phyloP scores from a whole-genome alignment of 2,797 vertebrate species.

The Sebastes kiyomatsui region DNA sequence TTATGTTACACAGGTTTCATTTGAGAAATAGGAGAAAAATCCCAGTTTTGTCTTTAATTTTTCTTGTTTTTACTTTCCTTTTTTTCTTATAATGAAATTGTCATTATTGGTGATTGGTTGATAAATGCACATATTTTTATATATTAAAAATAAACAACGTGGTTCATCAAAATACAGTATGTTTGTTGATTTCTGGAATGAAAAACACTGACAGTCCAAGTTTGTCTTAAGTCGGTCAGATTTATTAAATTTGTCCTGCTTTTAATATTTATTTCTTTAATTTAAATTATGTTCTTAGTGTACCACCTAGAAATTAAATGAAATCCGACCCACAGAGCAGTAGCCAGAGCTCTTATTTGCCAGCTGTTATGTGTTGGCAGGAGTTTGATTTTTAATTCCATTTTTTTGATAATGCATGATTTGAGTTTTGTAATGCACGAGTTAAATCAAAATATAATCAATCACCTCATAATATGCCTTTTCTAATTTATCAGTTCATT shows the following conservation, averaged over 20 bases:
- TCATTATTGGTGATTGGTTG: slow-evolving; percentile 16
- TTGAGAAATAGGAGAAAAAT: slow-evolving; percentile 15
- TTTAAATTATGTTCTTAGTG: neutral
- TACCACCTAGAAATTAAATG: neutral
- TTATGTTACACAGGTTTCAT: slow-evolving; percentile 17
- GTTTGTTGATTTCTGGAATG: slow-evolving; percentile 1
- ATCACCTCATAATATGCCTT: neutral
- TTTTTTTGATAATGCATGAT: neutral
- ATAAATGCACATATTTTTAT: slow-evolving; percentile 46
- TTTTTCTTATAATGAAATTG: slow-evolving; percentile 19
- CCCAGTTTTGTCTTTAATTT: slow-evolving; percentile 8
- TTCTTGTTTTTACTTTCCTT: neutral
- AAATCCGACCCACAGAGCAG: neutral
- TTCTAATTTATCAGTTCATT: neutral
- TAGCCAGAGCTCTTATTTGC: neutral
- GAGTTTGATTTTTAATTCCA: neutral
- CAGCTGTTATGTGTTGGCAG: neutral
- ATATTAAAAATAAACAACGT: slow-evolving; percentile 41
- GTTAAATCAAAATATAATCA: neutral
- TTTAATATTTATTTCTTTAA: neutral
- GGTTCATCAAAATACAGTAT: slow-evolving; percentile 16
- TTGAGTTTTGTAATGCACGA: neutral
- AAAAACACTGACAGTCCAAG: neutral
- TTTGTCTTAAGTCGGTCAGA: neutral
- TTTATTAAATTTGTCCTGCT: neutral